Conservation (phyloP, 1,140 invertebrate species). For the Drosophila ironensis region DNA sequence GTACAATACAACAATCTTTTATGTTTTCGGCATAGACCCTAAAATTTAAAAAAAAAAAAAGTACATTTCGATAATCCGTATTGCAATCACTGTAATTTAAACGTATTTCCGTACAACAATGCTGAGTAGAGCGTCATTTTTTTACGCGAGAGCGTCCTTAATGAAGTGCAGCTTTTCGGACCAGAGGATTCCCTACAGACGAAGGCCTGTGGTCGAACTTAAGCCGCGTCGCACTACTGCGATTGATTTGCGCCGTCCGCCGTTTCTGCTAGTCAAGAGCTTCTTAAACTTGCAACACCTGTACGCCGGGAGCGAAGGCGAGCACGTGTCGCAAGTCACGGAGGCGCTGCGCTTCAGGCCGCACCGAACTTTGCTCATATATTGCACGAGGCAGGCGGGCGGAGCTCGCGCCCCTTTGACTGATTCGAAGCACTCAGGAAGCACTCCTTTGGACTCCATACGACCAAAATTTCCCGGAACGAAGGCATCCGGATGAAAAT, state of each 20-base stretch:
- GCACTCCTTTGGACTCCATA: too few species aligned
- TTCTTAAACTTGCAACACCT: conserved; percentile 6
- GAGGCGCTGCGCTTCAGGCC: conserved; percentile 13
- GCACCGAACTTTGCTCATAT: conserved; percentile 8
- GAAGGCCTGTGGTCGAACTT: not conserved
- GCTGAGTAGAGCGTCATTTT: not conserved
- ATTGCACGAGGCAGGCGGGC: not conserved
- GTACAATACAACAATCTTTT: not conserved
- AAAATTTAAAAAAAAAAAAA: not conserved
- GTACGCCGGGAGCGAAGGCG: not conserved
- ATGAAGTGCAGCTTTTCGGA: not conserved
- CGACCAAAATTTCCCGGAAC: too few species aligned
- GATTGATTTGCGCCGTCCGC: conserved; percentile 9
- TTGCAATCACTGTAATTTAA: not conserved
- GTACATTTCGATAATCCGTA: not conserved
- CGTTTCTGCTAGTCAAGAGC: conserved; percentile 22
- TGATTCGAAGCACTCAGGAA: not conserved
- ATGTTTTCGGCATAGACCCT: not conserved
- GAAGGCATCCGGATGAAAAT: too few species aligned
- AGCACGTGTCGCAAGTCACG: not conserved
- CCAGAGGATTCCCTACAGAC: not conserved
- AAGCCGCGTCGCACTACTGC: not conserved
- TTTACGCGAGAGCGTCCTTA: not conserved
- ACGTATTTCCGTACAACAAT: conserved; percentile 8
- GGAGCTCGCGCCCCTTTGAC: not conserved